Evolutionary conservation across 2,797 vertebrate genomes (phyloP).

Genomic region (Garrulus glandarius): DNA sequence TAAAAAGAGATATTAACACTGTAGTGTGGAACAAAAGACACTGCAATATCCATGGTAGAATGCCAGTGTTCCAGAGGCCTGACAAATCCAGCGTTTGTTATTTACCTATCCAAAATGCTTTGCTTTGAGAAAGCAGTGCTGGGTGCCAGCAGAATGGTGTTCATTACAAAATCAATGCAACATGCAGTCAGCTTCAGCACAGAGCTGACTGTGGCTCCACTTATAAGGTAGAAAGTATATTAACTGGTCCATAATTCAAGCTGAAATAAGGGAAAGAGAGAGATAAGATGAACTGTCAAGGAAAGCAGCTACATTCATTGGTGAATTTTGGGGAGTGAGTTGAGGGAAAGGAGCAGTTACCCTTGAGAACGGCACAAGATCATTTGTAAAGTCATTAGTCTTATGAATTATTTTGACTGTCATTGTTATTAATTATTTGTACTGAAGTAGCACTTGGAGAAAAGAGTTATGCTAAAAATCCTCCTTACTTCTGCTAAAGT

Average conservation of each 20-base stretch:
- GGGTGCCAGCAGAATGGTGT: neutral
- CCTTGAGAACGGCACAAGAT: constrained; percentile 16
- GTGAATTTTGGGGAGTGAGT: neutral
- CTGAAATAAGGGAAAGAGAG: neutral
- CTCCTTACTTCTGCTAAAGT: neutral
- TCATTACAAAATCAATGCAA: neutral
- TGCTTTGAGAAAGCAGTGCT: neutral
- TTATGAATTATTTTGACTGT: constrained; percentile 37
- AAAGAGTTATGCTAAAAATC: neutral
- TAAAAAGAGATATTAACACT: neutral
- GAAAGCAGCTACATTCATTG: neutral
- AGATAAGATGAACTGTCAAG: neutral
- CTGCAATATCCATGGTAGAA: neutral
- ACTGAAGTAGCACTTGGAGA: constrained; percentile 3
- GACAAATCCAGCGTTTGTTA: constrained; percentile 11
- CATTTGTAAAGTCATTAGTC: constrained; percentile 17
- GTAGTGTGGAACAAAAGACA: neutral
- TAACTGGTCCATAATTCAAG: constrained; percentile 39
- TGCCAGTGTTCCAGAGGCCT: neutral
- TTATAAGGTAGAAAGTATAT: neutral
- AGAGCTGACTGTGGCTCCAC: neutral
- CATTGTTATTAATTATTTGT: constrained; percentile 57
- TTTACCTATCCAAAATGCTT: neutral
- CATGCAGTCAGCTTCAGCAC: neutral
- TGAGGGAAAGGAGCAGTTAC: neutral